A percentile compares a stretch with the other conserved stretches of the same genome.
phyloP scores from a whole-genome alignment of 1,140 invertebrate genomes.

The Polyergus mexicanus region DNA sequence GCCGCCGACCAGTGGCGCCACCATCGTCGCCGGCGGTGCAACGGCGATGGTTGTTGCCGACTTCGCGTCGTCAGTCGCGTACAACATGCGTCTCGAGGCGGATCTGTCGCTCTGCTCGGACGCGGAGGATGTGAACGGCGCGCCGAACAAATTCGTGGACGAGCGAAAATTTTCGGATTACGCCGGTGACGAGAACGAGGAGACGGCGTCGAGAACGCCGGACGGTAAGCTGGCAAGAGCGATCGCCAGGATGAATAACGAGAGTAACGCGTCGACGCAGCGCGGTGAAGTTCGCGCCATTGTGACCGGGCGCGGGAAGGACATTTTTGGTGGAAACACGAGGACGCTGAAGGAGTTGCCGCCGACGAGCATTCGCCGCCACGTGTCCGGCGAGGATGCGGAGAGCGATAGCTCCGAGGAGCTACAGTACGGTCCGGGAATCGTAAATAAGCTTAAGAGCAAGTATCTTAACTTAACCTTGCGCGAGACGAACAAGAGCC shows the following conservation, averaged over 20 bases:
- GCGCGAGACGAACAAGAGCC: constrained; percentile 88
- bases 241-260: not conserved
- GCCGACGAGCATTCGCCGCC: not conserved
- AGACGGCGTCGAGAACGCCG: constrained; percentile 30
- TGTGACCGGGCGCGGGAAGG: not conserved
- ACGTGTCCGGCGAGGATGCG: constrained; percentile 77
- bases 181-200: constrained; percentile 33
- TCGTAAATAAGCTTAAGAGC: constrained; percentile 94
- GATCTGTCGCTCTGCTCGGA: constrained; percentile 80
- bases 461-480: constrained; percentile 94
- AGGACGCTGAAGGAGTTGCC: constrained; percentile 46
- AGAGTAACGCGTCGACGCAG: not conserved
- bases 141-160: constrained; percentile 61
- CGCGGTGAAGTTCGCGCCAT: constrained; percentile 46
- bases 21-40: constrained; percentile 18
- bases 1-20: constrained; percentile 67
- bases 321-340: not conserved
- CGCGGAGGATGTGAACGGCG: constrained; percentile 80
- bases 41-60: constrained; percentile 41
- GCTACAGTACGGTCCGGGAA: constrained; percentile 95
- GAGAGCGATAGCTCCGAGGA: constrained; percentile 91
- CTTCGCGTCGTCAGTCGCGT: constrained; percentile 79
- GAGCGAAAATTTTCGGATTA: constrained; percentile 52
- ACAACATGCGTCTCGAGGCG: constrained; percentile 85
- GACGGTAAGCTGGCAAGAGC: constrained; percentile 27